Evolutionary conservation across 2,888 invertebrate genomes (phyloP).

Genomic region (Trilocha varians): DNA sequence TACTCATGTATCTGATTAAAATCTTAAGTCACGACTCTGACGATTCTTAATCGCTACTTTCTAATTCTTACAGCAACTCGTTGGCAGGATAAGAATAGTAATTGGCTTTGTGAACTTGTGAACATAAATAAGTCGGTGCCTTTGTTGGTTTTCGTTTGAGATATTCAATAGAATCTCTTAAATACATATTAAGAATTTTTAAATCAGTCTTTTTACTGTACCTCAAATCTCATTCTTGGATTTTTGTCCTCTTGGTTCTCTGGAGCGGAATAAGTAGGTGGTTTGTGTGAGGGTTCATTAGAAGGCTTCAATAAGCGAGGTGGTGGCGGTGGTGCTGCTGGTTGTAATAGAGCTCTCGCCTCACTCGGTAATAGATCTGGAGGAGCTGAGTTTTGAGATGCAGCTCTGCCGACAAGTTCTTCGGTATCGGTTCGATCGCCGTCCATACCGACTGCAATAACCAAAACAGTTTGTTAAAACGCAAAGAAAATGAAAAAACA

Average conservation of each 20-base stretch:
- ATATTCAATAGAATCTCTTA: neutral
- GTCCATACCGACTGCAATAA: constrained; percentile 72
- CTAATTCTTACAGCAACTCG: constrained; percentile 25
- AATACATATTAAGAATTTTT: neutral
- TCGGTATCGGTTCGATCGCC: constrained; percentile 80
- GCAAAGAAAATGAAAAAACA: too few species aligned
- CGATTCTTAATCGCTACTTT: constrained; percentile 29
- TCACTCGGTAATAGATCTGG: constrained; percentile 75
- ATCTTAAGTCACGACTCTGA: constrained; percentile 34
- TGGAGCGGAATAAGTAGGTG: constrained; percentile 25
- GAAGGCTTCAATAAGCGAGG: constrained; percentile 12
- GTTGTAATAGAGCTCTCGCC: constrained; percentile 63
- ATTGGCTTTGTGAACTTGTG: constrained; percentile 2
- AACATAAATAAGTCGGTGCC: neutral
- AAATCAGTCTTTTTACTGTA: constrained; percentile 15
- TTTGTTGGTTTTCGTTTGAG: neutral
- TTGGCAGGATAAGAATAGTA: constrained; percentile 8
- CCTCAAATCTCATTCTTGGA: constrained; percentile 61
- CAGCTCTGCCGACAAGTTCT: constrained; percentile 77
- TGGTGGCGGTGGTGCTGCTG: constrained; percentile 28
- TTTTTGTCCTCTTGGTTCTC: constrained; percentile 42
- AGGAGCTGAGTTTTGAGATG: constrained; percentile 76
- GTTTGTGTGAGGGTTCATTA: constrained; percentile 25
- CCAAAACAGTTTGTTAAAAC: neutral
- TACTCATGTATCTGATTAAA: constrained; percentile 21